A percentile compares a stretch with the other conserved stretches of the same genome.
Conservation (phyloP, 2,797 vertebrate species). For the Botia kubotai region DNA sequence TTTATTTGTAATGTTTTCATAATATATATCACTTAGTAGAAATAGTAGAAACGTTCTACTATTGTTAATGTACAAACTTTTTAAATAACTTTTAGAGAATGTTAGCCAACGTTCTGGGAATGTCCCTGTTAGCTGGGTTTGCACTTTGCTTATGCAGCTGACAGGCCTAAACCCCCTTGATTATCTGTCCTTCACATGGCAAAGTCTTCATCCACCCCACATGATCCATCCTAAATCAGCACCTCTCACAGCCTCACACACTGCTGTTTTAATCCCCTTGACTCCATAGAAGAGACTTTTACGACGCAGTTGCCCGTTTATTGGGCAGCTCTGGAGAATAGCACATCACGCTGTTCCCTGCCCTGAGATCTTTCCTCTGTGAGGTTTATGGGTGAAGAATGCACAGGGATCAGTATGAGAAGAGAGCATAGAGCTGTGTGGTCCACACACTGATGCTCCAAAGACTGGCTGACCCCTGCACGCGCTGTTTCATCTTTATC, state of each 20-base stretch:
- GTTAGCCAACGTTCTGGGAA: too few relatives aligned
- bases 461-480: neutral
- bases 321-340: constrained; percentile 61
- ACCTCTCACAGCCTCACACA: constrained; percentile 59
- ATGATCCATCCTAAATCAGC: constrained; percentile 66
- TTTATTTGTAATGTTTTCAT: too few relatives aligned
- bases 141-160: constrained; percentile 73
- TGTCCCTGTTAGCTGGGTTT: constrained; percentile 24
- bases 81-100: too few relatives aligned
- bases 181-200: constrained; percentile 70
- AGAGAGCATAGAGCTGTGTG: constrained; percentile 29
- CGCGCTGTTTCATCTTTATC: neutral
- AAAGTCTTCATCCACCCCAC: constrained; percentile 65
- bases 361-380: constrained; percentile 34
- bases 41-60: too few relatives aligned
- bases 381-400: constrained; percentile 64
- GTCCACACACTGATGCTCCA: constrained; percentile 9
- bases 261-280: constrained; percentile 62
- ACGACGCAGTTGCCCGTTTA: constrained; percentile 65
- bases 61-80: too few relatives aligned
- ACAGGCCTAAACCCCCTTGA: constrained; percentile 70
- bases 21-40: too few relatives aligned
- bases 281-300: constrained; percentile 61
- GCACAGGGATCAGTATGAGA: constrained; percentile 62
- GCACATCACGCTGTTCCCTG: constrained; percentile 49